phyloP scores from a whole-genome alignment of 1,140 invertebrate genomes.

The Anthonomus grandis region DNA sequence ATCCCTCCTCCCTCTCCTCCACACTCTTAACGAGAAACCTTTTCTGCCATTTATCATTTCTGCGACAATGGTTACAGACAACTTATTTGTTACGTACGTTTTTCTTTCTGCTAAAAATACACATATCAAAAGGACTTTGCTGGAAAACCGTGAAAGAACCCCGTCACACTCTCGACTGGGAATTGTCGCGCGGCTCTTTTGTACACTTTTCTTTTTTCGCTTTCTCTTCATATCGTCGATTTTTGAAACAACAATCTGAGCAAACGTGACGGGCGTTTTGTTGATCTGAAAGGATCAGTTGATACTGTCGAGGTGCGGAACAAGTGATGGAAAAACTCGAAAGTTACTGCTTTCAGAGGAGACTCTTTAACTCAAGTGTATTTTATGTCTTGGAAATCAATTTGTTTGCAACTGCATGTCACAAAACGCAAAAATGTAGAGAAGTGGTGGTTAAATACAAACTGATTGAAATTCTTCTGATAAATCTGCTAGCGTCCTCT shows the following conservation, averaged over 20 bases:
- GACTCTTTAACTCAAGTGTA: too few species aligned
- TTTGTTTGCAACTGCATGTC: too few species aligned
- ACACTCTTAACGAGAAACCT: constrained; percentile 12
- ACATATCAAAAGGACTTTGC: constrained; percentile 26
- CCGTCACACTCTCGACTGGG: constrained; percentile 16
- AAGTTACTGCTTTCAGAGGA: too few species aligned
- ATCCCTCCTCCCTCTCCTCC: neutral
- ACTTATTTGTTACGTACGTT: constrained; percentile 24
- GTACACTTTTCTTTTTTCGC: constrained; percentile 8
- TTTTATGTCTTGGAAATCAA: too few species aligned
- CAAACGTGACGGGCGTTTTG: constrained; percentile 12
- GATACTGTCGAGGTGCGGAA: too few species aligned
- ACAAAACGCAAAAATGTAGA: too few species aligned
- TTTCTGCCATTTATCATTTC: constrained; percentile 23
- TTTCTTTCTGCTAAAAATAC: constrained; percentile 24
- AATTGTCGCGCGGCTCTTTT: constrained; percentile 21
- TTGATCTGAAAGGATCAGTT: too few species aligned
- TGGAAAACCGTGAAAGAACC: constrained; percentile 23
- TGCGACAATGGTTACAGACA: constrained; percentile 18
- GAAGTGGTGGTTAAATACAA: too few species aligned
- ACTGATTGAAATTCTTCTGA: too few species aligned
- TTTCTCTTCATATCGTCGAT: constrained; percentile 17
- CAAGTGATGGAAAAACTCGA: too few species aligned
- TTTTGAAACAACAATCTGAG: constrained; percentile 4
- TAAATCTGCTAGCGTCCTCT: too few species aligned